Base-by-base conservation (phyloP, 2,113 vertebrate genomes). In the Nothocercus julius region DNA sequence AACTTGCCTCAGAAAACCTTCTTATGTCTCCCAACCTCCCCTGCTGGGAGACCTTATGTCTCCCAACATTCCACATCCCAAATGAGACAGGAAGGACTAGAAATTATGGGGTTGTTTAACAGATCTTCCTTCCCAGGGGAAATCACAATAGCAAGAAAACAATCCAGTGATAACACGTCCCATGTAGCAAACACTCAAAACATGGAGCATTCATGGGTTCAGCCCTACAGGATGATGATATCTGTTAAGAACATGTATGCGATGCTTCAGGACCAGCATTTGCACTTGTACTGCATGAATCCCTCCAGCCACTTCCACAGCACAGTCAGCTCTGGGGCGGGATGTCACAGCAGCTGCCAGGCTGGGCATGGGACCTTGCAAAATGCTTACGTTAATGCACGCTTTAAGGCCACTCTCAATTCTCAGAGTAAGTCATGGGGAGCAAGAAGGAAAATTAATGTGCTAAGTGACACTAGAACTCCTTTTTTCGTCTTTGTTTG, bases 351-450 rank as follows among this genome's bases (percentile, higher is more conserved):
- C 59, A 93, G 32, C n/a, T 17, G 2, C 73, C 2, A 3, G 3
- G 7, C 67, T 38, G 32, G 3, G 28, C 40, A 59, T 2, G 69
- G 63, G 59, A 89, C 30, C 6, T 79, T 67, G 70, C 81, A 82
- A 67, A 82, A 73, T 28, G 75, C 58, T 85, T 72, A 82, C 5
- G 20, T 47, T 68, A 82, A 73, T 3, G 32, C 64, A 63, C 19
- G 8, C 47, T 62, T 72, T 16, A 45, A 77, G 85, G 63, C 68
- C 59, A 85, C 45, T 92, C 62, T 89, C 59, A n/a, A 87, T 87
- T 87, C 89, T 95, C 87, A 85, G 70, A 87, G 17, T 77, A 92
- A 95, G 78, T 89, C 89, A 87, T 16, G 49, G 69, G 56, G 80
- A 51, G 25, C 13, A 70, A 90, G 47, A 47, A 72, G 61, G 77